Conservation (phyloP, 2,113 vertebrate genomes). For the Neotragus pygmaeus region DNA sequence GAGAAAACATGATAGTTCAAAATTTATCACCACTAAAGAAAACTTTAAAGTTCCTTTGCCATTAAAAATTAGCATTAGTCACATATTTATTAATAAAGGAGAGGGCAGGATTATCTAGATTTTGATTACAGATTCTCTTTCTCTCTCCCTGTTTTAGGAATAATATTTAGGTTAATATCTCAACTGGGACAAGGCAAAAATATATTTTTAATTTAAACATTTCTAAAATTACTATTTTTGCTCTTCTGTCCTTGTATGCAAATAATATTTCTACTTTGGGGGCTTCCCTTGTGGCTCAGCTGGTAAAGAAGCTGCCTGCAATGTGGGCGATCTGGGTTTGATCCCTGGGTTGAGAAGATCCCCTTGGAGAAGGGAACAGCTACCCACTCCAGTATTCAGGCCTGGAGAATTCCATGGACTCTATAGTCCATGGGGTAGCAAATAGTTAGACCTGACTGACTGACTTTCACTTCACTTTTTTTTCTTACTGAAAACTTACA, state of each 20-base stretch:
- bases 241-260: not conserved
- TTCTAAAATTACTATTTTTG: constrained; percentile 20
- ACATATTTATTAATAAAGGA: not conserved
- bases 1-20: not conserved
- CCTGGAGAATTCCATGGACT: not conserved
- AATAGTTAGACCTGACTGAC: not conserved
- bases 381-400: not conserved
- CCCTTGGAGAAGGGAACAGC: not conserved
- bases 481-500: too few relatives aligned
- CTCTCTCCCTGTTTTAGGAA: not conserved
- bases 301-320: not conserved
- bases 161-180: not conserved
- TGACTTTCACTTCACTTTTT: not conserved
- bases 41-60: not conserved
- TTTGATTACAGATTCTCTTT: not conserved
- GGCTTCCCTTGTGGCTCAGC: not conserved
- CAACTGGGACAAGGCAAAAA: not conserved
- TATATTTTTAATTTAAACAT: not conserved
- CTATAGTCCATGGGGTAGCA: not conserved
- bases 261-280: not conserved
- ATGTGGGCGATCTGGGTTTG: not conserved
- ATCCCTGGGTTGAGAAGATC: not conserved
- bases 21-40: not conserved
- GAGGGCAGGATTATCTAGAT: not conserved
- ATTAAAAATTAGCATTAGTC: not conserved